Evolutionary conservation across 2,797 vertebrate genomes (phyloP), one percentile per base, ranked within the genome.

Genomic region (Craterocephalus amniculus): DNA sequence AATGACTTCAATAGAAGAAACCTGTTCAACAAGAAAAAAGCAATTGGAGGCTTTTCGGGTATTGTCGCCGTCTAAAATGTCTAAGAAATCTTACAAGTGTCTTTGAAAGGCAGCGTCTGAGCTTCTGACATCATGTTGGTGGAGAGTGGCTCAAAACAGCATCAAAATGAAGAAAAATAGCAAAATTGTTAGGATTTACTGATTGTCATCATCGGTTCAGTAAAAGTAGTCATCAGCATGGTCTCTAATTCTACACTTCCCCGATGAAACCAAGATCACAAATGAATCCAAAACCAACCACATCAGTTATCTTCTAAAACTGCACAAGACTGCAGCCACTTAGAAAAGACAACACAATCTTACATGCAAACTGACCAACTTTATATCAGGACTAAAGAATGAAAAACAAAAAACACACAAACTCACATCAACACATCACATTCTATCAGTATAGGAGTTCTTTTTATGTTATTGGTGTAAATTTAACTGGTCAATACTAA

Each of bases 241-340:
- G 80, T 84, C 71, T 1, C 70, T 84, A 85, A 84, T 85, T 70
- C 75, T 72, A 76, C 54, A 67, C 65, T 70, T 76, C 76, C 76
- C 76, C 65, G 62, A 67, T 75, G 83, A 73, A 70, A 20, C 34
- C 65, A 10, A 52, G 9, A 72, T 86, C 69, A 79, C 84, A 87
- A 86, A 84, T 88, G 85, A 83, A 88, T 79, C 88, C 62, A 79
- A 70, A 80, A 68, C 45, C 79, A 88, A 76, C 45, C 58, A 70
- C 54, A 77, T 83, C 82, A 83, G 56, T 76, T 78, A 89, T 69
- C 45, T 63, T 72, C 40, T 70, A 60, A 79, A 77, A 67, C 63
- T 65, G 49, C 71, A 72, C 65, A 57, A 72, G 31, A 55, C 9
- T 49, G 55, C 63, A 31, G 16, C 0, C 36, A 48, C 55, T 63